These are phyloP conservation scores for Pristis pectinata DNA, from an alignment of 2,797 vertebrate species.

Conservation along the genomic window DNA sequence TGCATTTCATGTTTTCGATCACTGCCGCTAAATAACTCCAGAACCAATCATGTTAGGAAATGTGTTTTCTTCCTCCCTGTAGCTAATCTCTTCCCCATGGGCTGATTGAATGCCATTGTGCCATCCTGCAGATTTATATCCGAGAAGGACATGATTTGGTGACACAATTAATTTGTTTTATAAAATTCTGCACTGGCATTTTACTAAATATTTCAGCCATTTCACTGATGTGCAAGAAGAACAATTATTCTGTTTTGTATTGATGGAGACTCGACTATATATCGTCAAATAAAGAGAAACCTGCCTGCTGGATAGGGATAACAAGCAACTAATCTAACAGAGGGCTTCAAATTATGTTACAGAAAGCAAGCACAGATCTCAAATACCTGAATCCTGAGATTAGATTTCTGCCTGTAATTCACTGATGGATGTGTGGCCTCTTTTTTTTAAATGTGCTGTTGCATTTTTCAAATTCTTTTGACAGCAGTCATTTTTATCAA, in stretches of 20 bases:
- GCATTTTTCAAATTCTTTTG: conserved; percentile 15
- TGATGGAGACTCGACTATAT: neutral
- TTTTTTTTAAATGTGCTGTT: neutral
- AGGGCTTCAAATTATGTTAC: neutral
- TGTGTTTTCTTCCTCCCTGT: neutral
- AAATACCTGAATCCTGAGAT: neutral
- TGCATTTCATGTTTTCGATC: conserved; percentile 25
- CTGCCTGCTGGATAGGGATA: neutral
- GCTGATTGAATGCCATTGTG: neutral
- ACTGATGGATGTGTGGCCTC: neutral
- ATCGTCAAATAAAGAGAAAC: neutral
- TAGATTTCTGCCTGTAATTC: neutral
- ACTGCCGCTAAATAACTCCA: neutral
- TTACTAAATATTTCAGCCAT: neutral
- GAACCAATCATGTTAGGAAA: neutral
- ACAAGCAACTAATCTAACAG: conserved; percentile 18
- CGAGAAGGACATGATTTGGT: neutral
- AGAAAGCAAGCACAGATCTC: neutral
- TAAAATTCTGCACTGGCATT: neutral
- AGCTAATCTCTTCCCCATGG: neutral
- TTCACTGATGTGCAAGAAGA: neutral
- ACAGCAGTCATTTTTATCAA: conserved; percentile 32
- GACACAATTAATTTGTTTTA: neutral
- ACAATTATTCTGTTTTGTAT: neutral
- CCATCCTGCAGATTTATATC: neutral